Evolutionary conservation across 2,113 vertebrate genomes (phyloP).

Genomic region (cattle (Bos taurus)): ARS-UCD2.0 NC_037349.1:18628501-18629000

Average conservation of each 20-base stretch:
- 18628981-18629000: background rate
- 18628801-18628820: background rate
- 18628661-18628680: background rate
- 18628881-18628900: background rate
- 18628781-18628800: background rate
- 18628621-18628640: background rate
- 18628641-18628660: background rate
- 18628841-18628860: background rate
- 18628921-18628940: background rate
- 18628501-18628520: background rate
- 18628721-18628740: background rate
- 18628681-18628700: background rate
- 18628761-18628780: background rate
- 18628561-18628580: background rate
- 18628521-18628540: background rate
- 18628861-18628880: background rate
- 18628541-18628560: background rate
- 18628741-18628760: background rate
- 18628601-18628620: background rate
- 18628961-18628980: background rate
- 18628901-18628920: background rate
- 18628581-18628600: background rate
- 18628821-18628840: background rate
- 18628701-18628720: background rate
- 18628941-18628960: constrained; percentile 1